Percentiles rank a stretch among this genome's conserved stretches.
These are phyloP conservation scores for Acleris literana DNA, from an alignment of 2,888 invertebrate species.

Conservation along the genomic window DNA sequence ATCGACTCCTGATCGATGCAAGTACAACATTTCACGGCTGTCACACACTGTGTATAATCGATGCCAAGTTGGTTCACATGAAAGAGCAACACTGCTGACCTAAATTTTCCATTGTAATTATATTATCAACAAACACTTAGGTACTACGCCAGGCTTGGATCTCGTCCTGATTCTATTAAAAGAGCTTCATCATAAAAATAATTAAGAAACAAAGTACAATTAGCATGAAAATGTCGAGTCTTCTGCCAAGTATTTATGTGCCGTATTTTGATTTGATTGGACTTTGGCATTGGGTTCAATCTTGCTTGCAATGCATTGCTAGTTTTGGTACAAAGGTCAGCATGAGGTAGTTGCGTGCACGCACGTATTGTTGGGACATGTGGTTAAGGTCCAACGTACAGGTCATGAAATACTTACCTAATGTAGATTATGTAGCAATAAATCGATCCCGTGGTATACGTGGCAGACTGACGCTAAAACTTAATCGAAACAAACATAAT, in stretches of 20 bases:
- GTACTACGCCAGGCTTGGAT: no score
- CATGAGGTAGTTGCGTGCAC: constrained; percentile 27
- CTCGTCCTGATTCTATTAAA: not conserved
- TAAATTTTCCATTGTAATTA: not conserved
- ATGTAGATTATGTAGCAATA: constrained; percentile 9
- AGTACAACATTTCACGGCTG: constrained; percentile 3
- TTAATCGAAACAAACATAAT: no score
- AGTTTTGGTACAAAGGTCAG: constrained; percentile 23
- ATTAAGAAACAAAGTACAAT: constrained; percentile 13
- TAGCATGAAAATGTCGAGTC: constrained; percentile 13
- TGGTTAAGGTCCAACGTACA: constrained; percentile 36
- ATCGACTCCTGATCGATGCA: not conserved
- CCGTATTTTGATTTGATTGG: not conserved
- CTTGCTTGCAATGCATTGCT: constrained; percentile 7
- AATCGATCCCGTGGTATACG: constrained; percentile 1
- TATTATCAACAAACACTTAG: no score
- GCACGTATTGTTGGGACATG: constrained; percentile 34
- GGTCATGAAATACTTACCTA: constrained; percentile 18
- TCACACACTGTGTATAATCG: not conserved
- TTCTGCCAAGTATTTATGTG: constrained; percentile 18
- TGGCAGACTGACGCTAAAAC: no score
- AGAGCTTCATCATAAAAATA: constrained; percentile 1
- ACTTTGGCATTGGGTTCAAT: constrained; percentile 13
- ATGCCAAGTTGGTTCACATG: constrained; percentile 4
- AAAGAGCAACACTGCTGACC: not conserved